Base-by-base conservation (phyloP, 1,140 invertebrate genomes). In the Aphidius gifuensis region DNA sequence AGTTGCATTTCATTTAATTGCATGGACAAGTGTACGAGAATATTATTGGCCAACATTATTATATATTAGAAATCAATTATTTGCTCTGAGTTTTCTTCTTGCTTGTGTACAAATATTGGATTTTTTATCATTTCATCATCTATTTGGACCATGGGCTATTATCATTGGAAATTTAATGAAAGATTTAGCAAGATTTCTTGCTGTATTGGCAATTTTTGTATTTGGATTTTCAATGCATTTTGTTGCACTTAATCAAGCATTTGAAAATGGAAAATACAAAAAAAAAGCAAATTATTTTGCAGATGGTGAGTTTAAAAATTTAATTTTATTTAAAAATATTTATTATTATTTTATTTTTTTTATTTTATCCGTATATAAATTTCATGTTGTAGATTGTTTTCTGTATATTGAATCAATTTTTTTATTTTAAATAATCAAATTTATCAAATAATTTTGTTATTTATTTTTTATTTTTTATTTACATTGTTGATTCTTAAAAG, bases 211-310 rank as follows among this genome's bases (percentile, higher is more conserved):
- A 11, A 97, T 99, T 78, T 99, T 99, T 81, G 93, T 99, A 65
- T 92, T 97, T 75, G 97, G 97, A 51, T 99, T 99, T 77, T 98
- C 97, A 1, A 93, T 99, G 87, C 93, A 97, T 71, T 92, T 99
- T 51, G 92, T 97, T 9, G 94, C 96, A 1, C 81, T 98, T 42
- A 98, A 98, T 84, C 95, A 97, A 74, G 94, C 94, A 0, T 92
- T 96, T 76, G 82, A 86, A 70, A 90, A 89, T 76, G 74, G 78
- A 84, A 51, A 64, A 83, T 70, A 83, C 58, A 79, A 66, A 53
- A 73, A 48, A 67, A 68, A 21, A 76, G 73, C 55, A 64, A 65
- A 8, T 42, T 68, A 48, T 92, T 92, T 32, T 72, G 83, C 85
- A 69, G 91, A 92, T 82, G 91, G 92, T 93, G 72, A 80, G 78